Evolutionary conservation across 2,797 vertebrate species (phyloP), one percentile per base, ranked within the genome.

Genomic region (Epinephelus awoara): DNA sequence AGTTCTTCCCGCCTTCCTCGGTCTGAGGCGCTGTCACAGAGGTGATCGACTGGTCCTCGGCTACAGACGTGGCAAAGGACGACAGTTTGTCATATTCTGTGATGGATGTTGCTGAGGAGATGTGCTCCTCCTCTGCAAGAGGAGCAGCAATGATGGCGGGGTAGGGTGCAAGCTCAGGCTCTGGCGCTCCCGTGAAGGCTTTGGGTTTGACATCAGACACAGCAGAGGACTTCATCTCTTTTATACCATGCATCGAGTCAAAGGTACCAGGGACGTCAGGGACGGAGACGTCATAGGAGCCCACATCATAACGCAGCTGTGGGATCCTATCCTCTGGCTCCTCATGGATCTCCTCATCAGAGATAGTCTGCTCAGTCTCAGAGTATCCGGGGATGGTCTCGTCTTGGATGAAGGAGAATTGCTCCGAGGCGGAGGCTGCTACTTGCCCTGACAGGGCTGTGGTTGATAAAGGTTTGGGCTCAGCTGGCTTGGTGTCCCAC

Each of bases 61-160:
- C 97, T 51, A 98, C 97, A 17, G 98, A 99, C 0, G 98, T 98
- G 63, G 98, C 97, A 73, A 99, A 99, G 14, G 98, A 99, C 2
- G 98, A 99, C 69, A 99, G 95, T 74, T 99, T 99, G 91, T 99
- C 98, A 63, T 98, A 99, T 66, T 99, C 98, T 4, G 98, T 99
- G 89, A 99, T 99, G 61, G 98, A 99, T 2, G 98, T 99, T 27
- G 98, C 98, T 1, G 98, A 99, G 38, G 98, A 99, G 77, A 99
- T 96, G 6, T 99, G 98, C 62, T 99, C 98, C 82, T 99, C 98
- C 88, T 99, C 98, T 11, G 98, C 98, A 49, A 99, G 93, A 18
- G 98, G 98, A 67, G 98, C 98, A 0, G 98, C 96, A 64, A 98
- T 96, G 65, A 98, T 96, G 23, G 96, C 93, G 12, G 97, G 95